Conservation (phyloP, 2,888 invertebrate species). For the Acanthosepion esculentum region DNA sequence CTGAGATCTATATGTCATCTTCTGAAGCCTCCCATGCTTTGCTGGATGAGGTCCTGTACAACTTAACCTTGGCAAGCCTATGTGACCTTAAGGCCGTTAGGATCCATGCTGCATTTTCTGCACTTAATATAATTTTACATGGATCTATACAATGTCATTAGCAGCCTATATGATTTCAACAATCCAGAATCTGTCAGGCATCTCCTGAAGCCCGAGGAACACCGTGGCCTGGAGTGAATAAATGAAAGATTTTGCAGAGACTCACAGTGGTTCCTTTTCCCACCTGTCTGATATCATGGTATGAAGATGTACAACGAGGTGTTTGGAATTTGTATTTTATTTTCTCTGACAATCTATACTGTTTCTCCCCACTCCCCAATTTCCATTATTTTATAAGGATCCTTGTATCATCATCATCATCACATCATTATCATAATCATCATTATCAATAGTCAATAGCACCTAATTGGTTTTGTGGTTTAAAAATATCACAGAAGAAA, state of each 20-base stretch:
- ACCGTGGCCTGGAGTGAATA: neutral
- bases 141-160: neutral
- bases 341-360: neutral
- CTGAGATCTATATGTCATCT: neutral
- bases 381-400: neutral
- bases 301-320: neutral
- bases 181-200: neutral
- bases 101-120: neutral
- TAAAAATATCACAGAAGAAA: neutral
- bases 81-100: neutral
- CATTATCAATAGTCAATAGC: neutral
- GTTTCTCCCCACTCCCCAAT: neutral
- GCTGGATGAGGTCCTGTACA: neutral
- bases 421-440: no score
- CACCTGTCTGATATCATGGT: neutral
- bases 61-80: neutral
- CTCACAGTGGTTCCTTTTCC: no score
- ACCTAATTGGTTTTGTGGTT: neutral
- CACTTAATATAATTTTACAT: neutral
- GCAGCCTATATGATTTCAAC: constrained; percentile 18
- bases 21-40: neutral
- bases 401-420: neutral
- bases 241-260: neutral
- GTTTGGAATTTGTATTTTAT: neutral
- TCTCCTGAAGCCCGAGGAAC: neutral